Base-by-base conservation (phyloP, 2,113 vertebrate genomes). In the Perca flavescens region DNA sequence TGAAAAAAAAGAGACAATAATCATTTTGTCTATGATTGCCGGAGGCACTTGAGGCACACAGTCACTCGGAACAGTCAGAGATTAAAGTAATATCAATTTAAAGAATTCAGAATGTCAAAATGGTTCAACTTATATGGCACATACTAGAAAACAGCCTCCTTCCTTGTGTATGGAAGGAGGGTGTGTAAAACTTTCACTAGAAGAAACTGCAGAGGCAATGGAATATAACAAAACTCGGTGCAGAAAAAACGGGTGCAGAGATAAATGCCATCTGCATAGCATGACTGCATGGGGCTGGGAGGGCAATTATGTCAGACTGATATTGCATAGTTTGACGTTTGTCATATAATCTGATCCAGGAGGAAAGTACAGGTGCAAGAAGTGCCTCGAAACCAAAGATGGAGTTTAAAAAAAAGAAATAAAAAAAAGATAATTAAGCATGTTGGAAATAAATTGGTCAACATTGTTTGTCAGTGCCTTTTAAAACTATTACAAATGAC, bases 1-100 rank as follows among this genome's bases (percentile, higher is more conserved):
- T 63, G 36, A 36, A 36, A 46, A 61, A 74, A 74, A 61, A 58
- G 53, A 64, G 15, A 62, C 21, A 74, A 56, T 64, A 60, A 79
- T 75, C 57, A 53, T 70, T 79, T 70, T 74, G 43, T 74, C 22
- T 34, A 36, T 67, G 47, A 72, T 77, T 52, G 58, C 52, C 3
- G 10, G 40, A 72, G 70, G 64, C 69, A 28, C 25, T 40, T 34
- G 52, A 75, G 36, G n/a, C 25, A 47, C 28, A 70, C 22, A 61
- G n/a, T 10, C 61, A 40, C 34, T 60, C 5, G 2, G 64, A 83
- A 12, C 11, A 76, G 46, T 31, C 31, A 76, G 49, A 62, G n/a
- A 76, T 71, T 67, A 34, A 76, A 63, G 57, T 63, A 40, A 52
- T 40, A 63, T 25, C 5, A 12, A 34, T 52, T 50, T 22, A 52